Conservation (phyloP, 2,888 invertebrate genomes). For the Oeneis ivallda region DNA sequence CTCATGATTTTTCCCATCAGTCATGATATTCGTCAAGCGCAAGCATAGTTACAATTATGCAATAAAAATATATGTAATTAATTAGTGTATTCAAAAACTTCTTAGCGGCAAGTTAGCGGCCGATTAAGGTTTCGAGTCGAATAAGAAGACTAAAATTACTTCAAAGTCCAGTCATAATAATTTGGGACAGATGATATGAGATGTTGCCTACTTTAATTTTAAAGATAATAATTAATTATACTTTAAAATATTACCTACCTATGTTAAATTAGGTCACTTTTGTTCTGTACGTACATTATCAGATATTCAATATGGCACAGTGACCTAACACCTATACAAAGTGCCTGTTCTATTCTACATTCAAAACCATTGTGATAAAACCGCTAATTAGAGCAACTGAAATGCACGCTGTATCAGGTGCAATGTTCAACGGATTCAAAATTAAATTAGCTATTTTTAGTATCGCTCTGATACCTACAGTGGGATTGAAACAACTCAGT, state of each 20-base stretch:
- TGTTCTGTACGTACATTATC: background rate
- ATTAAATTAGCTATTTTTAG: conserved; percentile 29
- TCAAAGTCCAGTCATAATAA: background rate
- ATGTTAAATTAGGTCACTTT: conserved; percentile 14
- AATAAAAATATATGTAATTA: no score
- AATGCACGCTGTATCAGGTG: conserved; percentile 27
- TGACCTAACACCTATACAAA: conserved; percentile 22
- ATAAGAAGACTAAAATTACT: background rate
- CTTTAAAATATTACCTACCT: background rate
- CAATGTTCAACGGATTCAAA: conserved; percentile 26
- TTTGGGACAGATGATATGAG: background rate
- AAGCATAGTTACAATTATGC: no score
- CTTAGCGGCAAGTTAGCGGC: background rate
- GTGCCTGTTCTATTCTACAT: conserved; percentile 11
- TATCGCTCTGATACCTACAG: conserved; percentile 18
- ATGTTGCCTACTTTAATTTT: no score
- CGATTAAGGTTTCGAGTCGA: background rate
- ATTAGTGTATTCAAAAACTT: no score
- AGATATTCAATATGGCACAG: conserved; percentile 13
- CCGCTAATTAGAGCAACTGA: conserved; percentile 25
- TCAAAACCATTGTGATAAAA: conserved; percentile 15
- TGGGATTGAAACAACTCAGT: conserved; percentile 13
- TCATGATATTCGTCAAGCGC: no score
- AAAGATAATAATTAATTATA: background rate
- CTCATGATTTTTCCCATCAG: no score